Evolutionary conservation across 2,797 vertebrate genomes (phyloP).

Genomic region (Argentina silus): DNA sequence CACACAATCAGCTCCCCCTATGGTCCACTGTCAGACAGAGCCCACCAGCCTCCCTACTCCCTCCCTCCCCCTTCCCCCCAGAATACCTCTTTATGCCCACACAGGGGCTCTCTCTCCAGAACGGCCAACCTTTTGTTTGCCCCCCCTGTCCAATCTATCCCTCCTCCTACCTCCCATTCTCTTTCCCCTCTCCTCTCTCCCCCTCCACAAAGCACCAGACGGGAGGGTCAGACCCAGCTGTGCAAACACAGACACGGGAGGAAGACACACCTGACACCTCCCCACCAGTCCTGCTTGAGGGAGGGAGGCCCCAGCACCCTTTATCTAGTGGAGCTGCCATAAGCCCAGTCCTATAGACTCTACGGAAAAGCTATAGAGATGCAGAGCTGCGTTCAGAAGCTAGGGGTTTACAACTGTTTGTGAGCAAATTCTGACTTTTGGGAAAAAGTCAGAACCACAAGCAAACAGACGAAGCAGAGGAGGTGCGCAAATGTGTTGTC

Average conservation of each 20-base stretch:
- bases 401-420: neutral
- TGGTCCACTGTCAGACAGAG: neutral
- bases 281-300: neutral
- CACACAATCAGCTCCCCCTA: constrained; percentile 14
- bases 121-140: constrained; percentile 35
- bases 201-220: constrained; percentile 1
- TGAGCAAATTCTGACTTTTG: neutral
- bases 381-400: neutral
- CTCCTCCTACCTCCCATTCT: constrained; percentile 15
- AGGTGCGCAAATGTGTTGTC: too few species aligned
- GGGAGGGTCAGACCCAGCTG: constrained; percentile 22
- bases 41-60: neutral
- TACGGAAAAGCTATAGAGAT: neutral
- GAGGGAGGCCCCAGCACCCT: neutral
- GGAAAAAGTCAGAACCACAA: too few species aligned
- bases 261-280: constrained; percentile 21
- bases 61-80: neutral
- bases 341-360: neutral
- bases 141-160: neutral
- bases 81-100: constrained; percentile 35
- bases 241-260: constrained; percentile 12
- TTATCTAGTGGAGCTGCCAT: neutral
- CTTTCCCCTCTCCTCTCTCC: neutral
- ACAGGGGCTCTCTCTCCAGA: constrained; percentile 22
- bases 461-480: too few species aligned